Evolutionary conservation across 2,888 invertebrate genomes (phyloP), one percentile per base, ranked within the genome.

Genomic region (Dendrolimus houi): DNA sequence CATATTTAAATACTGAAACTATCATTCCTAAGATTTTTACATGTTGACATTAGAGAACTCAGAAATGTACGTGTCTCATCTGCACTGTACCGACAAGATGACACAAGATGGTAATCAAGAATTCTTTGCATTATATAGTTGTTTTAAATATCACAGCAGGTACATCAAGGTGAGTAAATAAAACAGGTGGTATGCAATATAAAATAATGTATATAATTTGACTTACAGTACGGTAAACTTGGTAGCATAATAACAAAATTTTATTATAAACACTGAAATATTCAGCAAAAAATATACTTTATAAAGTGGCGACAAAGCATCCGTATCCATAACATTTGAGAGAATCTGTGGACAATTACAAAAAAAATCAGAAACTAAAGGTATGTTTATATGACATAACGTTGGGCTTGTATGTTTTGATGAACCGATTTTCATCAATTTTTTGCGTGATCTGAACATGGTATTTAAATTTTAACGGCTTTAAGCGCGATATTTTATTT

Each of bases 141-240:
- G 29, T 29, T 6, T 29, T 29, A 29, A 29, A 6, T 0, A 29
- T 29, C 6, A 29, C 6, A 29, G 29, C 29, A 29, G 29, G 29
- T 29, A 29, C 3, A 29, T 29, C 29, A 29, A 6, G 29, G 6
- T 6, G 29, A 29, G 63, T 57, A 70, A 83, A 76, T 77, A 60
- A 83, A 86, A 86, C 75, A 68, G 63, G 60, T 6, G 29, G 29
- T 69, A 60, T 82, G 83, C 87, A 85, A 87, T 88, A 88, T 87
- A 80, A 89, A 88, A 88, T 88, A 88, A 87, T 88, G 87, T 87
- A 87, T 88, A 87, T 87, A 87, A 83, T 87, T 87, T 83, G 83
- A 86, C 87, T 88, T 87, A 88, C 73, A 80, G 75, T 87, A 87
- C 75, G 81, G 83, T 89, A 88, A 87, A 88, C 86, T 88, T 77